These are phyloP conservation scores for Blastobasis adustella DNA, from an alignment of 2,888 invertebrate species.

Conservation along the genomic window DNA sequence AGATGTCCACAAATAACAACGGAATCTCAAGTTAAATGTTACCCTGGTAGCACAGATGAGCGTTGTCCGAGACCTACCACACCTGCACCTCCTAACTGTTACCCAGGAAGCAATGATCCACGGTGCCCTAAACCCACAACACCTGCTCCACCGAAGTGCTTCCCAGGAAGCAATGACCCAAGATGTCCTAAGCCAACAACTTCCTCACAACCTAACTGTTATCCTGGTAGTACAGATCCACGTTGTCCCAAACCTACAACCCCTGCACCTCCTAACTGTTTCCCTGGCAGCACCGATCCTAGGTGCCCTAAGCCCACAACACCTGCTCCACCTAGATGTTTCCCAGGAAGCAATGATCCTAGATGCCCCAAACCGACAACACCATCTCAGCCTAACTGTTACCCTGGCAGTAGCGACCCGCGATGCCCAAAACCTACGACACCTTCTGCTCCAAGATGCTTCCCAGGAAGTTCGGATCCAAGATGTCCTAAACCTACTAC, in stretches of 20 bases:
- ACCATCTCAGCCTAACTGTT: slow-evolving; percentile 22
- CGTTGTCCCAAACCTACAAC: slow-evolving; percentile 29
- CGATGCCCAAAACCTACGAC: slow-evolving; percentile 25
- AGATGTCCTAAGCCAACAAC: slow-evolving; percentile 22
- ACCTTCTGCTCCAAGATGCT: slow-evolving; percentile 22
- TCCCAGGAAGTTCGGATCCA: slow-evolving; percentile 24
- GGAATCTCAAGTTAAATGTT: slow-evolving; percentile 16
- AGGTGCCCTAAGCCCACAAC: slow-evolving; percentile 23
- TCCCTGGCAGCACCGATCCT: slow-evolving; percentile 20
- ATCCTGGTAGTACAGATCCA: slow-evolving; percentile 22
- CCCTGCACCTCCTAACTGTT: slow-evolving; percentile 22
- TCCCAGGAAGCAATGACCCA: slow-evolving; percentile 16
- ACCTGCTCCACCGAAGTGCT: slow-evolving; percentile 22
- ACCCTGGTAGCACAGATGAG: slow-evolving; percentile 23
- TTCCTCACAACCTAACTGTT: slow-evolving; percentile 22
- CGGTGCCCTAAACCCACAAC: slow-evolving; percentile 29
- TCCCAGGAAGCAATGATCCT: slow-evolving; percentile 23
- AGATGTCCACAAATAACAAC: slow-evolving; percentile 25
- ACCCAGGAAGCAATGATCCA: slow-evolving; percentile 23
- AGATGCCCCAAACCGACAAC: slow-evolving; percentile 28
- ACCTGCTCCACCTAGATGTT: slow-evolving; percentile 24
- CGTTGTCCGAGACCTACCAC: slow-evolving; percentile 24
- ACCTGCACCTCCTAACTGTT: slow-evolving; percentile 22
- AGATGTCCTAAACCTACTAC: slow-evolving; percentile 33
- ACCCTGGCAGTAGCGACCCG: slow-evolving; percentile 29